Base-by-base conservation (phyloP, 2,888 invertebrate species). In the Melinaea menophilus region DNA sequence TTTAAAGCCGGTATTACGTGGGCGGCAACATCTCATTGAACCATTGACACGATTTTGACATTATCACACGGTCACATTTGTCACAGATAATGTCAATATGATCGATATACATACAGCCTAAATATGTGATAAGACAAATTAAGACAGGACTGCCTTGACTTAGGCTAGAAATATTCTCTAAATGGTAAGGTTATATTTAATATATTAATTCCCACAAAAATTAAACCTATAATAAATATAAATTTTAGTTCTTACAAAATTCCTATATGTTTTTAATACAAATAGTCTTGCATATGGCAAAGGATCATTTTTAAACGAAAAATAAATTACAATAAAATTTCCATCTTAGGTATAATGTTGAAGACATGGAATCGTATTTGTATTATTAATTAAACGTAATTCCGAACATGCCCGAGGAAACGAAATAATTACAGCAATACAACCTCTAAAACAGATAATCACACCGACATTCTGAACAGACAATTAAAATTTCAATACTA, bases 11-110 rank as follows among this genome's bases (percentile, higher is more conserved):
- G 45, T 51, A 46, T 55, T 2, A 12, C 55, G 66, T 58, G 56
- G 56, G 62, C 41, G 63, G 72, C 67, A 57, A 73, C 71, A 4
- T 76, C 69, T 69, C 79, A 79, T 79, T 79, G 79, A 79, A 78
- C 79, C 71, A 75, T 69, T 79, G 78, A 80, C 79, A 78, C 76
- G 72, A 75, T 73, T 79, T 76, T 70, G 71, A 74, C 69, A 71
- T 73, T 71, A 69, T 71, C 69, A 68, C 68, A 72, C 65, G 71
- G 70, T 63, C 71, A 69, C 71, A 73, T 70, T 72, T 73, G 70
- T 70, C 70, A 74, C 71, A 67, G 71, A 74, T 72, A 69, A 69
- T 72, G 67, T 71, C 70, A 64, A 68, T 71, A 57, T 68, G 68
- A 71, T 69, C 65, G 69, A 71, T 71, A 59, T 61, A 58, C 66